phyloP scores from a whole-genome alignment of 2,888 invertebrate species.

The Catonia carolina region DNA sequence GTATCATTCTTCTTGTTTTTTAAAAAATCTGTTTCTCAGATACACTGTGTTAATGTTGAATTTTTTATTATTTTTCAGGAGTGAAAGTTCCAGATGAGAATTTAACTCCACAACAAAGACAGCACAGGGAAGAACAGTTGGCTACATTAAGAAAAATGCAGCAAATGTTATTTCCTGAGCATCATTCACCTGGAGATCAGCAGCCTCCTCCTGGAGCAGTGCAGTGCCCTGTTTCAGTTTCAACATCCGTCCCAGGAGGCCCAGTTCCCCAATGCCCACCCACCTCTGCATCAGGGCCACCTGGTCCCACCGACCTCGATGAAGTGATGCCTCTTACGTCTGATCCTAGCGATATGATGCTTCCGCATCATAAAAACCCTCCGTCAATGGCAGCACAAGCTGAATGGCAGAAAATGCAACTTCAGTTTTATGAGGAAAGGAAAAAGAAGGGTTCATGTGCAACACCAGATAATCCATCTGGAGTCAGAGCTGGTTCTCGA shows the following conservation, averaged over 20 bases:
- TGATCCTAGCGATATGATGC: constrained; percentile 35
- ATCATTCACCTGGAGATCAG: constrained; percentile 38
- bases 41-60: too few species aligned
- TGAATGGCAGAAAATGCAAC: constrained; percentile 84
- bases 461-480: constrained; percentile 34
- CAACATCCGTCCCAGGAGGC: not conserved
- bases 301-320: constrained; percentile 37
- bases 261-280: not conserved
- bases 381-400: constrained; percentile 37
- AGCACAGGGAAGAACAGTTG: constrained; percentile 87
- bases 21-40: too few species aligned
- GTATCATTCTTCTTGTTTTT: too few species aligned
- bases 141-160: constrained; percentile 89
- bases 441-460: constrained; percentile 52
- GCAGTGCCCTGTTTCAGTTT: not conserved
- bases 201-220: not conserved
- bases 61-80: constrained; percentile 48
- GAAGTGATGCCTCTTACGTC: constrained; percentile 35
- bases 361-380: constrained; percentile 27
- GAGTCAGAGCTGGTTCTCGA: constrained; percentile 37
- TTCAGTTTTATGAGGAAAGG: constrained; percentile 73
- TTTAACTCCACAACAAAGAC: constrained; percentile 90
- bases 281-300: too few species aligned
- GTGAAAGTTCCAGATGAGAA: constrained; percentile 94
- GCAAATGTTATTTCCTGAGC: constrained; percentile 82